Conservation (phyloP, 2,888 invertebrate genomes). For the Dexiosoma caninum region DNA sequence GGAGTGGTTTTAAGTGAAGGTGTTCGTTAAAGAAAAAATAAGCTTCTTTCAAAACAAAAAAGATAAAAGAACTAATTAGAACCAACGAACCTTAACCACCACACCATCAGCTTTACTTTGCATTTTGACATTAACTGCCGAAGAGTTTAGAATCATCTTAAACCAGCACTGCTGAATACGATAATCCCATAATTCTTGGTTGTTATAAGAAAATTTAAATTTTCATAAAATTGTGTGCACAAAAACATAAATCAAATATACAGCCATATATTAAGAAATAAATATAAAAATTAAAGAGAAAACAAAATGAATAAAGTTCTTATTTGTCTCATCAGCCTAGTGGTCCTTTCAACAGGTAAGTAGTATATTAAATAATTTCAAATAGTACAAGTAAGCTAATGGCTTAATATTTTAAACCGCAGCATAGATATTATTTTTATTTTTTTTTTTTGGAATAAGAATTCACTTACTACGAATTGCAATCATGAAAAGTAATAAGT, state of each 20-base stretch:
- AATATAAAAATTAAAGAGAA: background rate
- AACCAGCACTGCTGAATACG: conserved; percentile 30
- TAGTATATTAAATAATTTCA: background rate
- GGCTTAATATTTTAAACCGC: too few relatives aligned
- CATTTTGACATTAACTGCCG: conserved; percentile 41
- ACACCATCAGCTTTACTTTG: conserved; percentile 39
- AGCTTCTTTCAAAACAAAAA: conserved; percentile 17
- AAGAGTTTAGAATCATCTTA: conserved; percentile 45
- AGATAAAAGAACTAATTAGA: conserved; percentile 17
- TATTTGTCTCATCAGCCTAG: conserved; percentile 56
- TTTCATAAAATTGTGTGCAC: background rate
- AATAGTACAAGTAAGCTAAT: background rate
- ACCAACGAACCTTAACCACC: conserved; percentile 31
- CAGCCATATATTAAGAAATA: background rate
- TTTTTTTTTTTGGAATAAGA: too few relatives aligned
- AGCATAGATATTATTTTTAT: too few relatives aligned
- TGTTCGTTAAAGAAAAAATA: conserved; percentile 21
- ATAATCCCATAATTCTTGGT: background rate
- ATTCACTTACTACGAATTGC: too few relatives aligned
- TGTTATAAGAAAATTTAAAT: conserved; percentile 16
- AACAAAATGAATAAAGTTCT: conserved; percentile 59
- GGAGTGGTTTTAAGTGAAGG: conserved; percentile 47
- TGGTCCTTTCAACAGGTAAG: conserved; percentile 61
- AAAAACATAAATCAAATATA: background rate
- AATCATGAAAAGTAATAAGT: too few relatives aligned